Conservation (phyloP, 2,797 vertebrate genomes). For the Mormyrops boulengeri region DNA sequence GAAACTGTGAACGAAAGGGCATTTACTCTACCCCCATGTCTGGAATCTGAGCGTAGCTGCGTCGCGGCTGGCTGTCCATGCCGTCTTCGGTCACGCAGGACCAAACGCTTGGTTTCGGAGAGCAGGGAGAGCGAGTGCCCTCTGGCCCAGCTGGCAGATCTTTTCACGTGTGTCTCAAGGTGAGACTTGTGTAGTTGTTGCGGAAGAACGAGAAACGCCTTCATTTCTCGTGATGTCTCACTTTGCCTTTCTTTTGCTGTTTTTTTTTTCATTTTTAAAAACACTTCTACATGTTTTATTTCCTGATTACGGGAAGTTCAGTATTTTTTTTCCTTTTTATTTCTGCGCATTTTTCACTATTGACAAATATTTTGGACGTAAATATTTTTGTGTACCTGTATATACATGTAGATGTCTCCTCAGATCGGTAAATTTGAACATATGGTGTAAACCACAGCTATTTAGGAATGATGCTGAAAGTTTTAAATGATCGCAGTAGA, state of each 20-base stretch:
- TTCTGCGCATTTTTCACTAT: constrained; percentile 39
- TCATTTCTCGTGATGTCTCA: constrained; percentile 27
- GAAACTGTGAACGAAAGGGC: constrained; percentile 56
- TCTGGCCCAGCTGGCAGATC: constrained; percentile 49
- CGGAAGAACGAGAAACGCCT: constrained; percentile 36
- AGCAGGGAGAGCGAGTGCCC: constrained; percentile 22
- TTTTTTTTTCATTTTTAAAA: constrained; percentile 32
- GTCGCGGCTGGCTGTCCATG: constrained; percentile 30
- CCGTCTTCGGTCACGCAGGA: constrained; percentile 45
- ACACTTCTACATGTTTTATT: constrained; percentile 27
- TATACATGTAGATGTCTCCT: not conserved
- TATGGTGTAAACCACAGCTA: not conserved
- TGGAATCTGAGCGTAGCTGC: constrained; percentile 34
- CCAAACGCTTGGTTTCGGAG: constrained; percentile 46
- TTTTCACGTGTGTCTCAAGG: constrained; percentile 28
- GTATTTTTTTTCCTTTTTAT: constrained; percentile 41
- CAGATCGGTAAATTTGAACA: not conserved
- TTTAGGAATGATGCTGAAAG: not conserved
- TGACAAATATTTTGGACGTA: not conserved
- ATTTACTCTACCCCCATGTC: constrained; percentile 29
- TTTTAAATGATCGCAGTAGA: not conserved
- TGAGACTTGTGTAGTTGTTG: constrained; percentile 44
- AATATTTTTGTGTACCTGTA: not conserved
- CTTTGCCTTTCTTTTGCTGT: constrained; percentile 47
- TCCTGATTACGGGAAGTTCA: constrained; percentile 13